Percentiles rank a stretch among this genome's conserved stretches.
These are phyloP conservation scores for Drosophila helvetica DNA, from an alignment of 2,888 invertebrate species.

Conservation along the genomic window DNA sequence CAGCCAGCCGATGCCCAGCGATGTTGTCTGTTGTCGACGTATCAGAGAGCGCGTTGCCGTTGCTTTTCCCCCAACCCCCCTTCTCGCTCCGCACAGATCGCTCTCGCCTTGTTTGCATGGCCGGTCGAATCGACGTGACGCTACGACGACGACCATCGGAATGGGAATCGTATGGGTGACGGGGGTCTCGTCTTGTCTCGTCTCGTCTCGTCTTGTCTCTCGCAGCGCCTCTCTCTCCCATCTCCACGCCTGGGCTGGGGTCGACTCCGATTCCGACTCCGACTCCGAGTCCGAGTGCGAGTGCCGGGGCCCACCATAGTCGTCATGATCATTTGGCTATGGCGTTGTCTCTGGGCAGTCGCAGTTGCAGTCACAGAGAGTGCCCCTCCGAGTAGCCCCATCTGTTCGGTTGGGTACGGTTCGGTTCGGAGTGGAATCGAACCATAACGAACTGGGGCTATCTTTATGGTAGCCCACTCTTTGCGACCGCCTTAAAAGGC, in stretches of 20 bases:
- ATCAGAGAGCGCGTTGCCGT: constrained; percentile 61
- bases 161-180: constrained; percentile 9
- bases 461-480: constrained; percentile 36
- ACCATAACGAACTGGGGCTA: constrained; percentile 28
- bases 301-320: neutral
- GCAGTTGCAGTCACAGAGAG: too few relatives aligned
- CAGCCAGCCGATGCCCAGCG: constrained; percentile 23
- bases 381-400: neutral
- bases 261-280: constrained; percentile 28
- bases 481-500: constrained; percentile 1
- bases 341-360: neutral
- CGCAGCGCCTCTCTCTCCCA: too few relatives aligned
- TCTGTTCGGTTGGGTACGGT: neutral
- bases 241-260: constrained; percentile 12
- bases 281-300: too few relatives aligned
- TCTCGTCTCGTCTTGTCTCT: constrained; percentile 25
- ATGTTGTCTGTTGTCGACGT: constrained; percentile 71
- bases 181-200: constrained; percentile 2
- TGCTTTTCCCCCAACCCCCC: neutral
- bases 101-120: constrained; percentile 37
- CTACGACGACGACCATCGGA: constrained; percentile 14
- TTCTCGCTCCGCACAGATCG: neutral
- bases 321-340: neutral
- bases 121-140: constrained; percentile 21
- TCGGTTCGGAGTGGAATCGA: neutral